These are phyloP conservation scores for Pterostichus niger DNA, from an alignment of 2,888 invertebrate genomes.

Conservation along the genomic window DNA sequence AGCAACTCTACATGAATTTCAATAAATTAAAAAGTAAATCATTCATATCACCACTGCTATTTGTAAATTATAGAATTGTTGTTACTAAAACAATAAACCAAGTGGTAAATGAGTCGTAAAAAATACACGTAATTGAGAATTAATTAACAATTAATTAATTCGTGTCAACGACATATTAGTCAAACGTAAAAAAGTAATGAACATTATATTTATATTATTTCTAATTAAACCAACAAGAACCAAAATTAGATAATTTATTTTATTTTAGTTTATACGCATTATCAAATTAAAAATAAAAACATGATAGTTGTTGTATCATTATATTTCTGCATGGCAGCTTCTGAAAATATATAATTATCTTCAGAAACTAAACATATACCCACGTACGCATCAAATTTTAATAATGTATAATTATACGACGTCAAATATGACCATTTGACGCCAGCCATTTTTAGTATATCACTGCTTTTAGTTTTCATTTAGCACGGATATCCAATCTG, in stretches of 20 bases:
- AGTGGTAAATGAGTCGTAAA: no score
- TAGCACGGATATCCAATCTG: background rate
- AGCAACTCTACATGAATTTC: no score
- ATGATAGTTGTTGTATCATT: background rate
- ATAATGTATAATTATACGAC: background rate
- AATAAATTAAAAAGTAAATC: no score
- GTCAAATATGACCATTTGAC: background rate
- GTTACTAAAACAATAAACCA: no score
- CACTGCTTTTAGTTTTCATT: constrained; percentile 23
- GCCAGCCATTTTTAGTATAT: constrained; percentile 4
- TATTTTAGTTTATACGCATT: constrained; percentile 15
- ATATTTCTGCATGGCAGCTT: constrained; percentile 24
- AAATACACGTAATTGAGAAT: no score
- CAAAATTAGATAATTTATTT: constrained; percentile 16
- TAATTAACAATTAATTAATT: background rate
- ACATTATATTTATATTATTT: constrained; percentile 5
- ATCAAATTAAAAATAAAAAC: constrained; percentile 24
- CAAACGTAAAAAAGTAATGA: background rate
- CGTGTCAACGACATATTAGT: background rate
- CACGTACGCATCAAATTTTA: background rate
- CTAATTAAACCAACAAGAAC: background rate
- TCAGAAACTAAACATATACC: background rate
- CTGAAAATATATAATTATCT: constrained; percentile 8
- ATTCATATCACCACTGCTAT: no score
- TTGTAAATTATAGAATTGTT: no score